phyloP scores from a whole-genome alignment of 2,888 invertebrate genomes.

The Oegoconia quadripuncta region DNA sequence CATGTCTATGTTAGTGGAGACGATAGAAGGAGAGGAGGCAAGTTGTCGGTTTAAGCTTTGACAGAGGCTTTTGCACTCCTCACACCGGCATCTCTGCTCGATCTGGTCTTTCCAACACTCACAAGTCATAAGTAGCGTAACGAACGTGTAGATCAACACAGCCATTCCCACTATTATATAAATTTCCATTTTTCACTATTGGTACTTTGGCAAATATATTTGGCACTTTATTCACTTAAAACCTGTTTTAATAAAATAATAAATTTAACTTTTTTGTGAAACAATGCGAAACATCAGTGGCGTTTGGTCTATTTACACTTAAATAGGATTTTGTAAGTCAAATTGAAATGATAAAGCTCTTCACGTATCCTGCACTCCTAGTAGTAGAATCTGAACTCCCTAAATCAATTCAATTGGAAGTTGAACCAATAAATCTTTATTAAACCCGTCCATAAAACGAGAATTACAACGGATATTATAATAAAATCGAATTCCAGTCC shows the following conservation, averaged over 20 bases:
- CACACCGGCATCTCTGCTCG: slow-evolving; percentile 56
- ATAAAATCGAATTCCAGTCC: slow-evolving; percentile 30
- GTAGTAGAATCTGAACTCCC: neutral
- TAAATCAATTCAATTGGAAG: neutral
- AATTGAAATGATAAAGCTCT: too few species aligned
- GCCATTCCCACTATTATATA: slow-evolving; percentile 64
- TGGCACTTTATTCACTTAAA: slow-evolving; percentile 26
- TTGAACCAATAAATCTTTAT: neutral
- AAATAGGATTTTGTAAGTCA: neutral
- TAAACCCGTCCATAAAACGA: slow-evolving; percentile 2
- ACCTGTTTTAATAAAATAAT: slow-evolving; percentile 22
- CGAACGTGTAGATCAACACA: slow-evolving; percentile 57
- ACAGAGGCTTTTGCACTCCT: slow-evolving; percentile 57
- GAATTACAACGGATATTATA: slow-evolving; percentile 16
- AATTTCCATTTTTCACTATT: slow-evolving; percentile 55
- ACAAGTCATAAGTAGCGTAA: slow-evolving; percentile 49
- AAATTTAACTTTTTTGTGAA: slow-evolving; percentile 1
- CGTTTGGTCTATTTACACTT: slow-evolving; percentile 16
- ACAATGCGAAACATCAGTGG: slow-evolving; percentile 29
- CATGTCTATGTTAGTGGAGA: neutral
- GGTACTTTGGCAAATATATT: slow-evolving; percentile 11
- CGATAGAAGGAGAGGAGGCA: too few species aligned
- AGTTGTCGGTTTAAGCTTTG: slow-evolving; percentile 18
- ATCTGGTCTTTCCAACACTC: slow-evolving; percentile 51
- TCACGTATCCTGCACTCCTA: too few species aligned